A percentile compares a stretch with the other conserved stretches of the same genome.
Conservation (phyloP, 2,888 invertebrate genomes). For the Nymphalis c-album region DNA sequence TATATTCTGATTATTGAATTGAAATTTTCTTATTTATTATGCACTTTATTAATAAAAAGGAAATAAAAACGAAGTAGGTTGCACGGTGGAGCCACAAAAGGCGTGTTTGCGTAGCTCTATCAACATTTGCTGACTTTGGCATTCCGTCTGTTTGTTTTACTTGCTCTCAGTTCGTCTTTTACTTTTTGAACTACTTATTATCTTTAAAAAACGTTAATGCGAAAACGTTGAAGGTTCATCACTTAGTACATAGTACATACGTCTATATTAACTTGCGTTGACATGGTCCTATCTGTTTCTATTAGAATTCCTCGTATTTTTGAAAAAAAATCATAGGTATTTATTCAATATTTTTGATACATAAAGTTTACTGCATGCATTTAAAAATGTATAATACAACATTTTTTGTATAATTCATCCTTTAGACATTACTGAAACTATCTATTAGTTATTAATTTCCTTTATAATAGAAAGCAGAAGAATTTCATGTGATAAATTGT, state of each 20-base stretch:
- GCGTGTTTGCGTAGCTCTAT: constrained; percentile 39
- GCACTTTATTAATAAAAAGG: constrained; percentile 12
- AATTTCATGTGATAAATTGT: too few relatives aligned
- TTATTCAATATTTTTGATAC: too few relatives aligned
- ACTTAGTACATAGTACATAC: neutral
- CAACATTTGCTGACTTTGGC: constrained; percentile 42
- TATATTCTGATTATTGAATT: neutral
- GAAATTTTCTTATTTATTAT: neutral
- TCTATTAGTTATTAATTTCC: too few relatives aligned
- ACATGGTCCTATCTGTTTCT: too few relatives aligned
- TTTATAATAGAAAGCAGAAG: too few relatives aligned
- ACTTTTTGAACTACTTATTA: constrained; percentile 26
- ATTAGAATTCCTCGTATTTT: too few relatives aligned
- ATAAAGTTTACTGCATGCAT: too few relatives aligned
- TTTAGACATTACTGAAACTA: too few relatives aligned
- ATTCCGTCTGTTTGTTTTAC: constrained; percentile 29
- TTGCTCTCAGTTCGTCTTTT: constrained; percentile 27
- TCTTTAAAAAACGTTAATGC: constrained; percentile 9
- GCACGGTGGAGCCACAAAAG: constrained; percentile 30
- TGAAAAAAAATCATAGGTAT: too few relatives aligned
- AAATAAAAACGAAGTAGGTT: constrained; percentile 23
- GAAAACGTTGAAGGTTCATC: neutral
- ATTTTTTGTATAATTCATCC: too few relatives aligned
- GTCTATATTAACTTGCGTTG: too few relatives aligned
- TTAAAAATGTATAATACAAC: too few relatives aligned